Evolutionary conservation across 2,113 vertebrate species (phyloP).

Genomic region (Cathartes aura): DNA sequence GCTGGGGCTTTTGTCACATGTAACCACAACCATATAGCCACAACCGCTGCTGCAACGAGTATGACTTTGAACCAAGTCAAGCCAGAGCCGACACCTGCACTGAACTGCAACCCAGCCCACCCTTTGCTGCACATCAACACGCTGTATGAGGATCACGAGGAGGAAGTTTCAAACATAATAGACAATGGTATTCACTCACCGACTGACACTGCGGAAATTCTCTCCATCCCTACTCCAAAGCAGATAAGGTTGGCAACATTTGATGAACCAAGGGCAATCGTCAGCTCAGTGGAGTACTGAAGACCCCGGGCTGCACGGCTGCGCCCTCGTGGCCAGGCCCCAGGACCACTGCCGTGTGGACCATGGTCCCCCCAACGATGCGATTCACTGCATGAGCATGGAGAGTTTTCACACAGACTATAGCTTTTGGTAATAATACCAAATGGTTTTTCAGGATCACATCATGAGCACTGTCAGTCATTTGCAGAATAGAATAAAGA

Average conservation of each 20-base stretch:
- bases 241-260: conserved; percentile 80
- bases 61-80: conserved; percentile 71
- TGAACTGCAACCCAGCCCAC: conserved; percentile 79
- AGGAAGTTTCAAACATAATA: conserved; percentile 69
- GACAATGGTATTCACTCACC: conserved; percentile 65
- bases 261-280: conserved; percentile 79
- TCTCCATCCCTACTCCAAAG: conserved; percentile 77
- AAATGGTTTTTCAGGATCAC: conserved; percentile 19
- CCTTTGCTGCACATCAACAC: conserved; percentile 82
- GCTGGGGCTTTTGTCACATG: conserved; percentile 75
- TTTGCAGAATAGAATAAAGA: conserved; percentile 24
- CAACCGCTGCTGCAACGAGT: conserved; percentile 43
- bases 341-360: not conserved
- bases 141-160: conserved; percentile 78
- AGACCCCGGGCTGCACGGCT: not conserved
- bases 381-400: conserved; percentile 73
- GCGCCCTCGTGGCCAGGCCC: not conserved
- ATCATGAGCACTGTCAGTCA: conserved; percentile 39
- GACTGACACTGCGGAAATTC: conserved; percentile 68
- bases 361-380: not conserved
- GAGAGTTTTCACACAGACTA: conserved; percentile 32
- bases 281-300: conserved; percentile 82
- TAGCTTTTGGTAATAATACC: conserved; percentile 26
- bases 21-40: conserved; percentile 67
- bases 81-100: conserved; percentile 68